Base-by-base conservation (phyloP, 2,797 vertebrate genomes). In the Ficedula albicollis region DNA sequence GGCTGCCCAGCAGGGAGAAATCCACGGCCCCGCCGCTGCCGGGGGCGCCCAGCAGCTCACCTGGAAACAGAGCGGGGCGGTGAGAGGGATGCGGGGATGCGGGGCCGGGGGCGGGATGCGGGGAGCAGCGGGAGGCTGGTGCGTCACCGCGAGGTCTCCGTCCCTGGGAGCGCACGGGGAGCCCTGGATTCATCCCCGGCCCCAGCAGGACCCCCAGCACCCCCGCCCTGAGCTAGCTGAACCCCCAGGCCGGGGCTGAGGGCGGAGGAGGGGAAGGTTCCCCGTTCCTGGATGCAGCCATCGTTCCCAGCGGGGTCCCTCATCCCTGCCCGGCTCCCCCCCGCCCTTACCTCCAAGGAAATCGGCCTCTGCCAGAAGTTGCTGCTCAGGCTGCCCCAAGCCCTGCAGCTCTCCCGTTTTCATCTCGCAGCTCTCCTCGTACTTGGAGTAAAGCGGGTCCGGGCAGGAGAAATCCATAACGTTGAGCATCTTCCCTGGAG, bases 381-480 rank as follows among this genome's bases (percentile, higher is more conserved):
- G 98, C 93, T 98, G 98, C 97, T 97, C 98, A 88, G 95, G 98
- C 98, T 94, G 98, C 97, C 87, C 96, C 98, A 97, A 93, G 90
- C 95, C 97, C 90, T 98, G 98, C 97, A 98, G 98, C 19, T 98
- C 98, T 62, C 98, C 94, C 30, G 96, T 96, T 66, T 92, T 95
- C 93, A 98, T 97, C 97, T 97, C 98, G 97, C 98, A 98, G 98
- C 98, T 98, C 96, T 98, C 99, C 41, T 98, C 98, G 98, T 98
- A 98, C 96, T 99, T 99, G 59, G 98, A 97, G 75, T 98, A 99
- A 89, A 98, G 98, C 18, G 98, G 98, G 95, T 99, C 99, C 98
- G 99, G 98, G 95, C 98, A 98, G 94, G 98, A 99, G 97, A 99
- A 98, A 98, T 99, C 99, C 99, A 99, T 98, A 96, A 98, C 98